These are phyloP conservation scores for Lasioglossum vierecki DNA, from an alignment of 2,888 invertebrate genomes.

Conservation along the genomic window DNA sequence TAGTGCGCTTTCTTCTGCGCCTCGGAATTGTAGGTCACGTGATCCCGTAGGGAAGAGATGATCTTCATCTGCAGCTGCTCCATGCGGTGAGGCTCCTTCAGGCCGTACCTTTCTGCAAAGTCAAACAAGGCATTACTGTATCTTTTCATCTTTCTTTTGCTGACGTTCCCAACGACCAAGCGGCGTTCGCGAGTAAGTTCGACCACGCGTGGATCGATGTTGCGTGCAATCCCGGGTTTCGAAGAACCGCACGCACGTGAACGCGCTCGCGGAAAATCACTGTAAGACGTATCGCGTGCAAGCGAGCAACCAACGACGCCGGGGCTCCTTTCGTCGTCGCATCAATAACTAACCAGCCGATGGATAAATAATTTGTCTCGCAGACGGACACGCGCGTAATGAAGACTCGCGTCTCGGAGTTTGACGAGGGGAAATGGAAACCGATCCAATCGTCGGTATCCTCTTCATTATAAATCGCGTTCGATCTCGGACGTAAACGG, in stretches of 20 bases:
- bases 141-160: not conserved
- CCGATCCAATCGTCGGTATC: not conserved
- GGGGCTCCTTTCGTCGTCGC: slow-evolving; percentile 65
- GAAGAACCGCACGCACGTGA: slow-evolving; percentile 45
- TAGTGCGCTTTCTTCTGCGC: slow-evolving; percentile 96
- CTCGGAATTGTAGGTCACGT: slow-evolving; percentile 96
- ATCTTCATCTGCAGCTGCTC: slow-evolving; percentile 98
- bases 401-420: not conserved
- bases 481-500: not conserved
- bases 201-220: slow-evolving; percentile 20
- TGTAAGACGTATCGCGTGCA: slow-evolving; percentile 66
- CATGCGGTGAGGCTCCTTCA: slow-evolving; percentile 95
- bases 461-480: not conserved
- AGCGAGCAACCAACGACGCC: slow-evolving; percentile 43
- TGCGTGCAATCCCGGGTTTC: slow-evolving; percentile 41
- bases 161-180: not conserved
- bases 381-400: slow-evolving; percentile 42
- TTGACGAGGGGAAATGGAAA: slow-evolving; percentile 1
- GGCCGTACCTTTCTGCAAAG: slow-evolving; percentile 88
- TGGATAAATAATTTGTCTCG: slow-evolving; percentile 65
- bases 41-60: slow-evolving; percentile 96
- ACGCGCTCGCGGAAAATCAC: slow-evolving; percentile 29
- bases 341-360: slow-evolving; percentile 65
- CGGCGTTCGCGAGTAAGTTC: not conserved
- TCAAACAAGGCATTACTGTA: not conserved